phyloP scores from a whole-genome alignment of 2,888 invertebrate species.

The Philhelius pedissequus region DNA sequence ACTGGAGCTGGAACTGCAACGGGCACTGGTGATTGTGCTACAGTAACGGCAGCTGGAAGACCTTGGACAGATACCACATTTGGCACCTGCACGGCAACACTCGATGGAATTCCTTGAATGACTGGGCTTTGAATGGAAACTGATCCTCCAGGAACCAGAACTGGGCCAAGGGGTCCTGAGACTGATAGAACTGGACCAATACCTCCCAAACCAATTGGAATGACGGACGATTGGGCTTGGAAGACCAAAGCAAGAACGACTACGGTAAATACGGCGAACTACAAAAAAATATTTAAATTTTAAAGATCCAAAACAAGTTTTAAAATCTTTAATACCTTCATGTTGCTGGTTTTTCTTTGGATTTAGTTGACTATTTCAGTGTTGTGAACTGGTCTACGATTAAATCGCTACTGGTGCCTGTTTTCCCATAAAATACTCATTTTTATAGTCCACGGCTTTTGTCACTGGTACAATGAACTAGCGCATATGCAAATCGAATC shows the following conservation, averaged over 20 bases:
- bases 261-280: constrained; percentile 62
- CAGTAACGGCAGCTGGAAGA: constrained; percentile 2
- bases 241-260: constrained; percentile 55
- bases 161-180: constrained; percentile 22
- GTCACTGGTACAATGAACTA: neutral
- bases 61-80: neutral
- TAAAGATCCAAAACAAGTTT: neutral
- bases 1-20: neutral
- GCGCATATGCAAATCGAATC: neutral
- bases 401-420: neutral
- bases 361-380: neutral
- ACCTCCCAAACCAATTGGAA: constrained; percentile 35
- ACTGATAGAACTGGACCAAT: constrained; percentile 39
- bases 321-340: constrained; percentile 1
- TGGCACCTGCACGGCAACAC: constrained; percentile 9
- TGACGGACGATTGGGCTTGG: constrained; percentile 34
- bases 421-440: neutral
- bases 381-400: constrained; percentile 3
- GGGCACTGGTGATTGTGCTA: neutral
- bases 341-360: constrained; percentile 19
- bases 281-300: neutral
- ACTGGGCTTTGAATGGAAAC: constrained; percentile 21
- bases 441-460: neutral
- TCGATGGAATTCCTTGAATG: neutral
- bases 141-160: constrained; percentile 23